Conservation (phyloP, 2,888 invertebrate genomes). For the Hyposoter didymator region DNA sequence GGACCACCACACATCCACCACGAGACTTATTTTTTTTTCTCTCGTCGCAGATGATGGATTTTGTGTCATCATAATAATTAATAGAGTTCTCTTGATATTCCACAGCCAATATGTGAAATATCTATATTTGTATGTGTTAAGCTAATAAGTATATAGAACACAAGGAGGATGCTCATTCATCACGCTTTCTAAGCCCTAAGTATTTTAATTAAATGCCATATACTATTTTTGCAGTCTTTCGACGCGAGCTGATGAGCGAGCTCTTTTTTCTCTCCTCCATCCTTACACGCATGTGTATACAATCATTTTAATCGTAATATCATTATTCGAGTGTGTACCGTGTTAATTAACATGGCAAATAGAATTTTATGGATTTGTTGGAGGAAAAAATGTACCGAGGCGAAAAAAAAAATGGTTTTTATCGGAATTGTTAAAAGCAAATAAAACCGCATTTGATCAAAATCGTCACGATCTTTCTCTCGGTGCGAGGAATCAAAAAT, state of each 20-base stretch:
- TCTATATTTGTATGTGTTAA: slow-evolving; percentile 37
- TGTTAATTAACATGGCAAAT: slow-evolving; percentile 11
- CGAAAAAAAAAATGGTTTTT: background rate
- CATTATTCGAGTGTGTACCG: slow-evolving; percentile 12
- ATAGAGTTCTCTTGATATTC: slow-evolving; percentile 79
- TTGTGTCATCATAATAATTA: slow-evolving; percentile 83
- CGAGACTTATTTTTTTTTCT: slow-evolving; percentile 56
- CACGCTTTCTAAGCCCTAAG: slow-evolving; percentile 84
- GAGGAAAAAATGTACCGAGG: background rate
- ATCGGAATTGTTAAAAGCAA: background rate
- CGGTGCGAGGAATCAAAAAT: background rate
- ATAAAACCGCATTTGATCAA: background rate
- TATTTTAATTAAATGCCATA: slow-evolving; percentile 83
- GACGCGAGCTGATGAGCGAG: slow-evolving; percentile 37
- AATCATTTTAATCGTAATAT: slow-evolving; percentile 24
- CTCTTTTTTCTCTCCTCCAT: slow-evolving; percentile 27
- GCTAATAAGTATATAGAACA: slow-evolving; percentile 59
- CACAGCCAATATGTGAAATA: slow-evolving; percentile 33
- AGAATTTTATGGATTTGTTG: background rate
- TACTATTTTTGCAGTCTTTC: slow-evolving; percentile 72
- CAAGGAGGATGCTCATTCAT: slow-evolving; percentile 80
- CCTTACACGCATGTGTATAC: background rate
- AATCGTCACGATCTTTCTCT: background rate
- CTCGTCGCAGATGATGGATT: slow-evolving; percentile 82
- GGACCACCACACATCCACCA: slow-evolving; percentile 73